Conservation (phyloP, 1,140 invertebrate genomes). For the Trichonephila clavipes region DNA sequence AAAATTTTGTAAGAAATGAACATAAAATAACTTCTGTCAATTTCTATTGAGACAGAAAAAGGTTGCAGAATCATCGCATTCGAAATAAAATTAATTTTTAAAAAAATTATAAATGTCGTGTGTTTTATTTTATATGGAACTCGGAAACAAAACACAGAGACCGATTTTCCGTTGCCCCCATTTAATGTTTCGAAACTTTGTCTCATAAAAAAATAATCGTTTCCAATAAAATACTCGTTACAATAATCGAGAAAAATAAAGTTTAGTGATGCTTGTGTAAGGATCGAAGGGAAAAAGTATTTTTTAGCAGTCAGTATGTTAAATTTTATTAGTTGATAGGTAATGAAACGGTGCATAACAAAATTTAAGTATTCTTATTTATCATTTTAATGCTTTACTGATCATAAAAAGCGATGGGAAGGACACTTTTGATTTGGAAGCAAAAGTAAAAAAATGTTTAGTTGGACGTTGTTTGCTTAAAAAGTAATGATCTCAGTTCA, state of each 20-base stretch:
- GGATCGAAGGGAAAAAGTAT: not conserved
- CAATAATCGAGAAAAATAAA: conserved; percentile 1
- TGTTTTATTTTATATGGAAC: not conserved
- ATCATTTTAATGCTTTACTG: not conserved
- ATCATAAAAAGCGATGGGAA: not conserved
- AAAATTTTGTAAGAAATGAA: too few relatives aligned
- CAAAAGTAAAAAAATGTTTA: not conserved
- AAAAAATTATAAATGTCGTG: not conserved
- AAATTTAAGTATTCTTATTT: conserved; percentile 33
- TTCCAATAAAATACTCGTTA: conserved; percentile 25
- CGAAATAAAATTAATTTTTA: not conserved
- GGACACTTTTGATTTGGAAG: not conserved
- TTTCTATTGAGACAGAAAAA: too few relatives aligned
- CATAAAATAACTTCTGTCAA: too few relatives aligned
- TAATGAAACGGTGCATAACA: not conserved
- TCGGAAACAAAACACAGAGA: not conserved
- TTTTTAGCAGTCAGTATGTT: not conserved
- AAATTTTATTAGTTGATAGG: conserved; percentile 1
- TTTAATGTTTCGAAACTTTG: not conserved
- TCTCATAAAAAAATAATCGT: conserved; percentile 42
- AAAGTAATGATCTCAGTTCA: too few relatives aligned
- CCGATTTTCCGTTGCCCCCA: not conserved
- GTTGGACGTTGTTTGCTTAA: not conserved
- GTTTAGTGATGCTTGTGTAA: not conserved
- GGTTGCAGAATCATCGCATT: too few relatives aligned